Evolutionary conservation across 2,888 invertebrate genomes (phyloP).

Genomic region (Dione juno): DNA sequence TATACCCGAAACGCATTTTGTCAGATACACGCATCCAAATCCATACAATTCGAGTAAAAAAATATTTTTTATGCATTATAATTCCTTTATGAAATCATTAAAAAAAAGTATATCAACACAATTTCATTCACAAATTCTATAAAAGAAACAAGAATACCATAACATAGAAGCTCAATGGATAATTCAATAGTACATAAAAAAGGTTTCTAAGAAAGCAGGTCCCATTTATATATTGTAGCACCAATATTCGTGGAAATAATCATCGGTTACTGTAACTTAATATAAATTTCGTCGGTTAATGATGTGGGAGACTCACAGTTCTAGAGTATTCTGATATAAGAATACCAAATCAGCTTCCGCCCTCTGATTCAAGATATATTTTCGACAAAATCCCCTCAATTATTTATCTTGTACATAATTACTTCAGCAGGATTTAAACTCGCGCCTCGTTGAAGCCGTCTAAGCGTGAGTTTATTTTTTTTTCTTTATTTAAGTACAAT

Average conservation of each 20-base stretch:
- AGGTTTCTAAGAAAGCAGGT: constrained; percentile 10
- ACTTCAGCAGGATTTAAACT: too few species aligned
- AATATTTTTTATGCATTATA: too few species aligned
- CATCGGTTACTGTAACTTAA: constrained; percentile 7
- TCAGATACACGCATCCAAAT: too few species aligned
- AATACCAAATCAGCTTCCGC: constrained; percentile 2
- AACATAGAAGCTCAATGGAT: constrained; percentile 1
- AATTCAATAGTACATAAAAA: constrained; percentile 5
- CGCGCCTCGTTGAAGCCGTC: too few species aligned
- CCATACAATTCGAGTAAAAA: too few species aligned
- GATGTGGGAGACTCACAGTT: not conserved
- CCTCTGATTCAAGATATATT: not conserved
- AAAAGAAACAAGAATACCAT: not conserved
- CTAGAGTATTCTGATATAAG: not conserved
- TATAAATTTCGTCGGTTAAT: constrained; percentile 15
- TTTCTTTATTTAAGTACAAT: too few species aligned
- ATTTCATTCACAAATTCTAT: not conserved
- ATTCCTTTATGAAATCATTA: too few species aligned
- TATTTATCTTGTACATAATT: not conserved
- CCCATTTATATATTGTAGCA: not conserved
- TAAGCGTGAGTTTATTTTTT: too few species aligned
- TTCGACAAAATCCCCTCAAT: not conserved
- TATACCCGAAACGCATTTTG: too few species aligned
- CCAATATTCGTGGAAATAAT: constrained; percentile 22
- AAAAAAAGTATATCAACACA: not conserved